Evolutionary conservation across 2,888 invertebrate species (phyloP).

Genomic region (Luperina nickerlii): DNA sequence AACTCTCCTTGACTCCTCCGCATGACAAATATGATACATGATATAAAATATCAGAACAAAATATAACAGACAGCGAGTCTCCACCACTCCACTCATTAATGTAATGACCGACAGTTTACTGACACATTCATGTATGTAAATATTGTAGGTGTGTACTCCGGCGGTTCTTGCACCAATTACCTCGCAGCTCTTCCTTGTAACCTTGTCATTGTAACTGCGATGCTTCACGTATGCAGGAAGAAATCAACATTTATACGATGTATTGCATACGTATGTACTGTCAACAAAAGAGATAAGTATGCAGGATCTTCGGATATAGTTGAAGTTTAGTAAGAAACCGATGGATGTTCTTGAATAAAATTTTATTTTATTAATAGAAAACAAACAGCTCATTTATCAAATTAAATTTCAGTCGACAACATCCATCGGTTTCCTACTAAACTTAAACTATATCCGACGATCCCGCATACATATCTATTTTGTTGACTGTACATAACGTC

Average conservation of each 20-base stretch:
- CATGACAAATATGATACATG: background rate
- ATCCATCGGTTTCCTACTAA: no score
- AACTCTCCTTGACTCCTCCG: background rate
- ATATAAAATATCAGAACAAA: background rate
- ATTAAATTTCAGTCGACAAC: no score
- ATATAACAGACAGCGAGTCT: conserved; percentile 31
- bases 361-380: no score
- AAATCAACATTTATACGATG: background rate
- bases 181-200: conserved; percentile 27
- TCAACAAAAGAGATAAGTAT: no score
- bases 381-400: no score
- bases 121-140: conserved; percentile 57
- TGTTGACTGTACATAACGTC: background rate
- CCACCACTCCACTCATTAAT: conserved; percentile 8
- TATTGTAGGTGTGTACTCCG: conserved; percentile 45
- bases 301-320: no score
- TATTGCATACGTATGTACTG: no score
- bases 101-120: conserved; percentile 44
- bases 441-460: no score
- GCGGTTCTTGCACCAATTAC: conserved; percentile 47
- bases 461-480: no score
- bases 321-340: no score
- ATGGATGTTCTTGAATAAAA: no score
- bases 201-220: conserved; percentile 23
- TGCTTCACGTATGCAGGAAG: background rate